Conservation (phyloP, 1,140 invertebrate species). For the Nomia melanderi region DNA sequence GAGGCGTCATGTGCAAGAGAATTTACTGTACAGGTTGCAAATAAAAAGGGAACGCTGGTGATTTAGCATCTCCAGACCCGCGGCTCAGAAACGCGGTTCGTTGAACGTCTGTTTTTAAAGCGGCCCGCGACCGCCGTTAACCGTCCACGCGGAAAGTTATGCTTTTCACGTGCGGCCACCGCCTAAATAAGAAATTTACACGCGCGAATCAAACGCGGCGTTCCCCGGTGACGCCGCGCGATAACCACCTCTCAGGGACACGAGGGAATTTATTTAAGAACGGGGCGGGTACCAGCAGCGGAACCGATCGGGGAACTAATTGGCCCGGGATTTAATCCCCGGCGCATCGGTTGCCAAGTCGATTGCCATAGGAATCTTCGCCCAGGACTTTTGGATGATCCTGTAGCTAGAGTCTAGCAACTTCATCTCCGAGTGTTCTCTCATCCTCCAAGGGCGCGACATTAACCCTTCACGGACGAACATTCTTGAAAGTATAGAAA, state of each 20-base stretch:
- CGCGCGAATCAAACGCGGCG: slow-evolving; percentile 6
- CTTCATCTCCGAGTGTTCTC: too few relatives aligned
- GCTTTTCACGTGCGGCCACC: slow-evolving; percentile 43
- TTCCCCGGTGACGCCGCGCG: neutral
- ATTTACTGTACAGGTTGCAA: slow-evolving; percentile 43
- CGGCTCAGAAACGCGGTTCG: slow-evolving; percentile 22
- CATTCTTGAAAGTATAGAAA: too few relatives aligned
- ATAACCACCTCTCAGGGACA: neutral
- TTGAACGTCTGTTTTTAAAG: slow-evolving; percentile 38
- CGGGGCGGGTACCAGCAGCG: neutral
- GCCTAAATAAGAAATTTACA: slow-evolving; percentile 38
- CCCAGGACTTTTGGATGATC: neutral
- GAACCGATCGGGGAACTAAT: neutral
- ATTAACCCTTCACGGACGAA: too few relatives aligned
- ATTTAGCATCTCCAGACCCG: slow-evolving; percentile 38
- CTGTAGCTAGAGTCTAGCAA: too few relatives aligned
- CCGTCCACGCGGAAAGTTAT: slow-evolving; percentile 35
- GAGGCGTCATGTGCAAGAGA: slow-evolving; percentile 19
- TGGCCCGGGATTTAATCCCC: neutral
- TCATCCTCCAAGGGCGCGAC: too few relatives aligned
- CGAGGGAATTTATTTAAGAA: slow-evolving; percentile 7
- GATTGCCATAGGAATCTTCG: neutral
- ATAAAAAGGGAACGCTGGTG: slow-evolving; percentile 39
- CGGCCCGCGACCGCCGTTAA: slow-evolving; percentile 24
- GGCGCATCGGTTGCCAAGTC: neutral